phyloP scores from a whole-genome alignment of 2,113 vertebrate genomes.

The Antechinus stuartii region DNA sequence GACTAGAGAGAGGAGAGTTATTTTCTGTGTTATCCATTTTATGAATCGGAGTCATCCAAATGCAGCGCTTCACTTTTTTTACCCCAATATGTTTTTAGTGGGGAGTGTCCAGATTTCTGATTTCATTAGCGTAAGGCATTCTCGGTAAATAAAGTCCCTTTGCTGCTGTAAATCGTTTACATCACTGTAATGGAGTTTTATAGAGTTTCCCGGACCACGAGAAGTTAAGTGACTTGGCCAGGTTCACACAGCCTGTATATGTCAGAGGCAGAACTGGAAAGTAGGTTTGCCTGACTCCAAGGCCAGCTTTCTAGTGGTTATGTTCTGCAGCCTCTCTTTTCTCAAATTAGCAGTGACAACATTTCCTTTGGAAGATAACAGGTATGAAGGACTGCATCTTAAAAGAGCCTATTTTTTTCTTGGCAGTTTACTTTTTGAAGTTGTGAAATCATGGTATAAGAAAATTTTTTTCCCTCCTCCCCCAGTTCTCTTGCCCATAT shows the following conservation, averaged over 20 bases:
- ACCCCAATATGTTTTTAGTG: neutral
- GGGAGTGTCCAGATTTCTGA: neutral
- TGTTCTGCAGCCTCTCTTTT: neutral
- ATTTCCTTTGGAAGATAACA: conserved; percentile 42
- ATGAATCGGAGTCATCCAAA: neutral
- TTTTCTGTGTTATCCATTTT: neutral
- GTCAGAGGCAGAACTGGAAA: neutral
- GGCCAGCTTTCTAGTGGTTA: neutral
- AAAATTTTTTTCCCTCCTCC: conserved; percentile 50
- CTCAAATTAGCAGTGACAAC: neutral
- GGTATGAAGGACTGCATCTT: conserved; percentile 27
- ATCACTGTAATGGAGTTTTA: neutral
- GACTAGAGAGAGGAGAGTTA: neutral
- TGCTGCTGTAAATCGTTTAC: neutral
- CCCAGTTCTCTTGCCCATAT: conserved; percentile 25
- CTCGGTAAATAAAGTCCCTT: neutral
- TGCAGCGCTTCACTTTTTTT: neutral
- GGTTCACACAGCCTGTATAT: neutral
- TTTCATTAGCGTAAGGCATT: neutral
- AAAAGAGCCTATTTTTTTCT: conserved; percentile 44
- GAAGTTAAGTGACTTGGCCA: neutral
- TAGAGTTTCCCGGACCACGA: neutral
- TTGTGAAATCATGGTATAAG: conserved; percentile 43
- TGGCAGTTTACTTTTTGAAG: conserved; percentile 49
- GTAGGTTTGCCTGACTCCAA: neutral